phyloP scores from a whole-genome alignment of 1,140 invertebrate species.

The Ridgeia piscesae region DNA sequence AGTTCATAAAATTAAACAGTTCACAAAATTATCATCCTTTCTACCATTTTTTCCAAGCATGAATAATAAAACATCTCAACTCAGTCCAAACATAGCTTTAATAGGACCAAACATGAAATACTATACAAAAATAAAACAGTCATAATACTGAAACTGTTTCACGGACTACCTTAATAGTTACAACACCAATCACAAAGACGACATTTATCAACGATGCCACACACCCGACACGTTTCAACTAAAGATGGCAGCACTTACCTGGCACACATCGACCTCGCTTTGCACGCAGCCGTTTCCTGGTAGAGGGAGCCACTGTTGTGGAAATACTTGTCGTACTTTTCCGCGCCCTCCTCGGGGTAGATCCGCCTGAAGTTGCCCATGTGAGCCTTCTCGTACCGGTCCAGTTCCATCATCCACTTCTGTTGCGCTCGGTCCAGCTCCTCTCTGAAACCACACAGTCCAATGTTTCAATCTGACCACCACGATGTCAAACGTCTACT shows the following conservation, averaged over 20 bases:
- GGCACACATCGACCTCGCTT: constrained; percentile 67
- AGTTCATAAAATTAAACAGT: too few species aligned
- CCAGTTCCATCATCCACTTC: constrained; percentile 63
- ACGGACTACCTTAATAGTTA: too few species aligned
- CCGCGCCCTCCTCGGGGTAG: constrained; percentile 51
- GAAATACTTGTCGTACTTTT: constrained; percentile 73
- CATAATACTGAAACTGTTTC: too few species aligned
- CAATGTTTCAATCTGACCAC: not conserved
- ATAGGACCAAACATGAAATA: too few species aligned
- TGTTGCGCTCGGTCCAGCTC: constrained; percentile 52
- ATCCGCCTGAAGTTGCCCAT: constrained; percentile 73
- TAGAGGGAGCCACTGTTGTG: constrained; percentile 74
- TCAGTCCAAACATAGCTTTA: too few species aligned
- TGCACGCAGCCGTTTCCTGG: constrained; percentile 76
- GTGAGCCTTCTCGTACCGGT: constrained; percentile 75
- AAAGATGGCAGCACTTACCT: constrained; percentile 37
- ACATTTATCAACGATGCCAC: not conserved
- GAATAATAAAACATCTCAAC: too few species aligned
- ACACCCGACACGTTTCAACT: constrained; percentile 4
- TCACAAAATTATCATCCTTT: too few species aligned
- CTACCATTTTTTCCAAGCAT: too few species aligned
- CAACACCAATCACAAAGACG: not conserved
- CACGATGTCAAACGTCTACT: too few species aligned
- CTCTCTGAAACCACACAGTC: constrained; percentile 42
- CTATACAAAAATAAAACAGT: too few species aligned